Evolutionary conservation across 2,888 invertebrate genomes (phyloP).

Genomic region (Dermolepida albohirtum): DNA sequence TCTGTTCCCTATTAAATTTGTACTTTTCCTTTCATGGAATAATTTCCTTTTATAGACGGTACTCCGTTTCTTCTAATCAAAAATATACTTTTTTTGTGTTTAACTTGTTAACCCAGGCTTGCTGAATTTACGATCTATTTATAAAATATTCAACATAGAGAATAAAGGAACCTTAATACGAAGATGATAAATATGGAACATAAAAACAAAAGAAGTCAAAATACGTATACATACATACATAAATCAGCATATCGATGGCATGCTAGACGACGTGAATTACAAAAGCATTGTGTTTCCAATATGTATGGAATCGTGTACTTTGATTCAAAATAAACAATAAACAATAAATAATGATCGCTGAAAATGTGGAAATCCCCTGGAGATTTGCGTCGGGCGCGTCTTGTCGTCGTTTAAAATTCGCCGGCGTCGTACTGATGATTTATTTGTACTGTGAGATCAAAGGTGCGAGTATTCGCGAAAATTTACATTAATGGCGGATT

Average conservation of each 20-base stretch:
- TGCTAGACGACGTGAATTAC: constrained; percentile 11
- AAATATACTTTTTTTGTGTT: too few species aligned
- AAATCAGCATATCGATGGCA: constrained; percentile 25
- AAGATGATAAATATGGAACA: constrained; percentile 4
- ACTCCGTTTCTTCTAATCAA: too few species aligned
- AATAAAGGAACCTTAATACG: constrained; percentile 4
- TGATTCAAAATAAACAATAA: constrained; percentile 34
- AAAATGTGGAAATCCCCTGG: constrained; percentile 28
- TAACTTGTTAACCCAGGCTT: too few species aligned
- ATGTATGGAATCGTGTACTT: constrained; percentile 19
- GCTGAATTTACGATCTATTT: background rate
- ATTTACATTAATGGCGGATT: constrained; percentile 26
- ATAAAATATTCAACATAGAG: background rate
- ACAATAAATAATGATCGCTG: constrained; percentile 33
- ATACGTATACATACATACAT: background rate
- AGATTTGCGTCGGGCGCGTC: constrained; percentile 17
- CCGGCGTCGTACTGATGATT: constrained; percentile 18
- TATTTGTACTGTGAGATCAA: constrained; percentile 32
- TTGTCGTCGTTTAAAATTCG: constrained; percentile 22
- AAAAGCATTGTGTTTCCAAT: constrained; percentile 24
- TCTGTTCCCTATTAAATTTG: too few species aligned
- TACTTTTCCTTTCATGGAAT: too few species aligned
- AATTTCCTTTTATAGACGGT: too few species aligned
- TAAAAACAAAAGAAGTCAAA: constrained; percentile 4
- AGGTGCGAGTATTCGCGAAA: constrained; percentile 3